Percentiles rank a stretch among this genome's conserved stretches.
phyloP scores from a whole-genome alignment of 2,888 invertebrate species.

The Morpho deidamia region DNA sequence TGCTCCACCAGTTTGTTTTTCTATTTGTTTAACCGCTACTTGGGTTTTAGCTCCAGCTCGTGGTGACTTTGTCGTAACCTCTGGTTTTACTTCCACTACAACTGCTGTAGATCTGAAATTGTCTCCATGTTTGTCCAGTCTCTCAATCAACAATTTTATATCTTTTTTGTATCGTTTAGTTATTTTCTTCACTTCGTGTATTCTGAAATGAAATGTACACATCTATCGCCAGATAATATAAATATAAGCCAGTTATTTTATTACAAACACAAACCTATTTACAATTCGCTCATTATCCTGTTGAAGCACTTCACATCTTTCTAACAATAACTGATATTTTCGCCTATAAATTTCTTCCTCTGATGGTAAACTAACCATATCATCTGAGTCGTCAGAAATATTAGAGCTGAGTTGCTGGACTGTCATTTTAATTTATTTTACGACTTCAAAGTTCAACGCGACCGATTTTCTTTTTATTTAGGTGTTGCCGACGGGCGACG shows the following conservation, averaged over 20 bases:
- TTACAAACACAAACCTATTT: slow-evolving; percentile 70
- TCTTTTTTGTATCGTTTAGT: slow-evolving; percentile 83
- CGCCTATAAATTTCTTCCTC: slow-evolving; percentile 84
- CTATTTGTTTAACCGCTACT: slow-evolving; percentile 43
- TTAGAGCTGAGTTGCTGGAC: slow-evolving; percentile 73
- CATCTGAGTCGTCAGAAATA: slow-evolving; percentile 77
- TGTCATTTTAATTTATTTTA: slow-evolving; percentile 79
- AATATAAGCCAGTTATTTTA: slow-evolving; percentile 25
- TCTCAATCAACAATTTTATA: slow-evolving; percentile 82
- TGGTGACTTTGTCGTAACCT: slow-evolving; percentile 39
- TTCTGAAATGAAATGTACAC: slow-evolving; percentile 59
- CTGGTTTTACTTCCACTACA: slow-evolving; percentile 72
- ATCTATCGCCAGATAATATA: slow-evolving; percentile 26
- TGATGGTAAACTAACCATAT: slow-evolving; percentile 74
- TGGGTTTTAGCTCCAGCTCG: slow-evolving; percentile 46
- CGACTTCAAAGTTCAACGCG: slow-evolving; percentile 64
- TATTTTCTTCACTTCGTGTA: slow-evolving; percentile 84
- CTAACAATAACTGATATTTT: slow-evolving; percentile 84
- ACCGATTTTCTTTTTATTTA: slow-evolving; percentile 63
- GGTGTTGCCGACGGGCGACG: slow-evolving; percentile 42
- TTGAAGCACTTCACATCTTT: slow-evolving; percentile 86
- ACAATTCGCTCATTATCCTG: slow-evolving; percentile 88
- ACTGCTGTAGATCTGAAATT: slow-evolving; percentile 81
- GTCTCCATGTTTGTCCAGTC: slow-evolving; percentile 84
- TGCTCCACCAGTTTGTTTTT: slow-evolving; percentile 48